phyloP scores from a whole-genome alignment of 2,797 vertebrate genomes.

The Myoxocephalus aenaeus region DNA sequence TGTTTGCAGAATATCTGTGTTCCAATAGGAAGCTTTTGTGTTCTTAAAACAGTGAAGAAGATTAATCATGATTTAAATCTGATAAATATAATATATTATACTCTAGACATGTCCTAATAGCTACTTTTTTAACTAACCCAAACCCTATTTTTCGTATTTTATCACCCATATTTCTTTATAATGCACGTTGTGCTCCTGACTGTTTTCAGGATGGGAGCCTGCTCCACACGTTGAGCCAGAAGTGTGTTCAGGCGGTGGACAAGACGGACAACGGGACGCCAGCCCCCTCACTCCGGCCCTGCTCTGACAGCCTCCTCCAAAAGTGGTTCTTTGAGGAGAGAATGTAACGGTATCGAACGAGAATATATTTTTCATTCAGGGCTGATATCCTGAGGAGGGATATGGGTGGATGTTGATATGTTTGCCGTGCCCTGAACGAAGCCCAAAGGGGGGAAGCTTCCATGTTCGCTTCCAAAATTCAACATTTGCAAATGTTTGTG shows the following conservation, averaged over 20 bases:
- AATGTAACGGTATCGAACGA: conserved; percentile 42
- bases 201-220: conserved; percentile 88
- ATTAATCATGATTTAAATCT: background rate
- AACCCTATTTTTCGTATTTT: background rate
- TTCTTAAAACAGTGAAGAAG: background rate
- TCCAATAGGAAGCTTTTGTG: background rate
- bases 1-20: conserved; percentile 20
- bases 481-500: conserved; percentile 36
- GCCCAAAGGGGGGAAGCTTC: conserved; percentile 12
- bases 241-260: conserved; percentile 88
- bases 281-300: conserved; percentile 87
- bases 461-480: background rate
- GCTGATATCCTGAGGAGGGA: background rate
- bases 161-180: background rate
- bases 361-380: conserved; percentile 12
- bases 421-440: conserved; percentile 36
- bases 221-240: conserved; percentile 87
- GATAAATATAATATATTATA: background rate
- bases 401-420: background rate
- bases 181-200: background rate
- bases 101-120: background rate
- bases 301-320: conserved; percentile 84
- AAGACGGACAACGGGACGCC: conserved; percentile 79
- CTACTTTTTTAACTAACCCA: background rate
- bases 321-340: conserved; percentile 94